Evolutionary conservation across 2,113 vertebrate species (phyloP).

Genomic region (Glaucidium brasilianum): DNA sequence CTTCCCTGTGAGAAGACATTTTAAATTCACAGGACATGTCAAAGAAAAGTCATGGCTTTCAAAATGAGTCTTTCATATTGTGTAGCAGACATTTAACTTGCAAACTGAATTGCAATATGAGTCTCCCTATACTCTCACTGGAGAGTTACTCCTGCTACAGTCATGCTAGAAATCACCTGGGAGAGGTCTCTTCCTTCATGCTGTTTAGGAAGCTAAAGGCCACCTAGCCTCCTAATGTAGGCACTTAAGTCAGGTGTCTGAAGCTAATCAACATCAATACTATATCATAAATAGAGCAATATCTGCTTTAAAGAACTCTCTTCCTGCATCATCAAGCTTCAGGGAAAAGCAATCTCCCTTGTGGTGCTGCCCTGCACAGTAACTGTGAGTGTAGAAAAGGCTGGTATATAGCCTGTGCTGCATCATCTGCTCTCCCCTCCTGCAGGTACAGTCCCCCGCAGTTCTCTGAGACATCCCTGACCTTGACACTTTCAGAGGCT

Average conservation of each 20-base stretch:
- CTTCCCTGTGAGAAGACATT: neutral
- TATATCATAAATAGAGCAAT: neutral
- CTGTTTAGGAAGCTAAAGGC: neutral
- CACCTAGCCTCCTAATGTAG: neutral
- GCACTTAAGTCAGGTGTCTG: neutral
- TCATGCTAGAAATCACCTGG: accelerated
- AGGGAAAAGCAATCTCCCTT: neutral
- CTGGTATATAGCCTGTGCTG: neutral
- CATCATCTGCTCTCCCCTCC: neutral
- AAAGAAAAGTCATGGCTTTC: neutral
- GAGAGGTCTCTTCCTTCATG: neutral
- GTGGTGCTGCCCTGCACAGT: neutral
- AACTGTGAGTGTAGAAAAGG: neutral
- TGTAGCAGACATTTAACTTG: neutral
- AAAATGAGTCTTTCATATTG: neutral
- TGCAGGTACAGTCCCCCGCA: accelerated
- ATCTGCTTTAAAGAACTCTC: neutral
- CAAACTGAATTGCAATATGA: neutral
- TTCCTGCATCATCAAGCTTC: neutral
- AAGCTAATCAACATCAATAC: neutral
- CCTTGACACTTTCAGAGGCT: neutral
- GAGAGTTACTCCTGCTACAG: neutral
- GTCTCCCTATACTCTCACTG: neutral
- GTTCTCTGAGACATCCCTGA: neutral
- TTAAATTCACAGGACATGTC: neutral